These are phyloP conservation scores for Blastobasis lacticolella DNA, from an alignment of 2,888 invertebrate genomes.

Conservation along the genomic window DNA sequence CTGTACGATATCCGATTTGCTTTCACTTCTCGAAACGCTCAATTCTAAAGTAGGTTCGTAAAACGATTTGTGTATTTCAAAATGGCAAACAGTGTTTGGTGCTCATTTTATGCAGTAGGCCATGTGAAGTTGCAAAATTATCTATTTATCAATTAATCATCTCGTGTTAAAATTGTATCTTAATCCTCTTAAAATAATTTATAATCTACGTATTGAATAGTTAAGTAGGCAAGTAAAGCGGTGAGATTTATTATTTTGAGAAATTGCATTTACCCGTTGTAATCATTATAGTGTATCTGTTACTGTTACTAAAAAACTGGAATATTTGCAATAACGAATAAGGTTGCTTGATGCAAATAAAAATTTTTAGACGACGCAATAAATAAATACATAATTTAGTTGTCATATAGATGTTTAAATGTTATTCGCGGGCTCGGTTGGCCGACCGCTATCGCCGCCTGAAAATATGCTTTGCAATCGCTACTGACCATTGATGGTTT, in stretches of 20 bases:
- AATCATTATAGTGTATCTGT: slow-evolving; percentile 37
- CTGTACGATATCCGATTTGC: not conserved
- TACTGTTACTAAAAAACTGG: slow-evolving; percentile 25
- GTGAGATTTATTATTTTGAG: slow-evolving; percentile 54
- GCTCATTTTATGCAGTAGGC: slow-evolving; percentile 50
- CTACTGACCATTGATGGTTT: too few relatives aligned
- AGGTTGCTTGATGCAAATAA: not conserved
- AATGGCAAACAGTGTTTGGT: slow-evolving; percentile 26
- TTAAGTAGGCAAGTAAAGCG: slow-evolving; percentile 26
- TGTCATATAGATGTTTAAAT: too few relatives aligned
- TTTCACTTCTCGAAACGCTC: slow-evolving; percentile 14
- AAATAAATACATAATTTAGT: too few relatives aligned
- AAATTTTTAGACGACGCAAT: too few relatives aligned
- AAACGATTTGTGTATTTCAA: slow-evolving; percentile 1
- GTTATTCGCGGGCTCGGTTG: too few relatives aligned
- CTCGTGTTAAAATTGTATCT: slow-evolving; percentile 18
- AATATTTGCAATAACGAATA: not conserved
- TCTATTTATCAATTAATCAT: slow-evolving; percentile 18
- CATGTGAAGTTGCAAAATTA: slow-evolving; percentile 26
- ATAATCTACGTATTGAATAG: slow-evolving; percentile 13
- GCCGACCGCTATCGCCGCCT: too few relatives aligned
- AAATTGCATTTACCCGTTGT: slow-evolving; percentile 61
- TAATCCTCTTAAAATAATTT: slow-evolving; percentile 11
- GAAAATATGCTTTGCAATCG: too few relatives aligned
- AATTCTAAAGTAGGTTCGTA: slow-evolving; percentile 6